Conservation (phyloP, 2,797 vertebrate species). For the Myiothlypis coronata region DNA sequence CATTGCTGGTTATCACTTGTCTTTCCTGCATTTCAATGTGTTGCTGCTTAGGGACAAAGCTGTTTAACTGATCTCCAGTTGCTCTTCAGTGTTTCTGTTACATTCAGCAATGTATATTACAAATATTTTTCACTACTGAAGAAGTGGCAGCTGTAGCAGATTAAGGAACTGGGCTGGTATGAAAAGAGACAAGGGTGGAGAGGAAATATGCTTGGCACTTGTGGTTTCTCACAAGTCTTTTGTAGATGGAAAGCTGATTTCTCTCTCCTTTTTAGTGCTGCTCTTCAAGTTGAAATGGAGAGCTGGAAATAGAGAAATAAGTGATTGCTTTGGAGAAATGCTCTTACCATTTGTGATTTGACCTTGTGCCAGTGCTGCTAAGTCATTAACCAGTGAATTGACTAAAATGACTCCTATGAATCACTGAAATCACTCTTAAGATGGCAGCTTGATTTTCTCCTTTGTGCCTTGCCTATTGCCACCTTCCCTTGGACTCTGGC, state of each 20-base stretch:
- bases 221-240: neutral
- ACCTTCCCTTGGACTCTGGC: neutral
- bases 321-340: neutral
- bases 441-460: constrained; percentile 1
- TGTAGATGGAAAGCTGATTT: neutral
- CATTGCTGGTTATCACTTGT: neutral
- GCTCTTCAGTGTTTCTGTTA: neutral
- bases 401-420: constrained; percentile 19
- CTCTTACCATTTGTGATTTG: neutral
- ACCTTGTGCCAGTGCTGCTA: neutral
- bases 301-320: neutral
- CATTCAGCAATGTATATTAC: neutral
- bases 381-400: neutral
- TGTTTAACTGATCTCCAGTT: neutral
- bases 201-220: neutral
- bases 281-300: neutral
- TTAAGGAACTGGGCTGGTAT: neutral
- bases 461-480: neutral
- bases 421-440: neutral
- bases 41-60: neutral
- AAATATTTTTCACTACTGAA: neutral
- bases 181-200: neutral
- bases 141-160: neutral
- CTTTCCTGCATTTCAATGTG: neutral
- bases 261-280: neutral